Conservation (phyloP, 1,140 invertebrate genomes). For the Halyomorpha halys region DNA sequence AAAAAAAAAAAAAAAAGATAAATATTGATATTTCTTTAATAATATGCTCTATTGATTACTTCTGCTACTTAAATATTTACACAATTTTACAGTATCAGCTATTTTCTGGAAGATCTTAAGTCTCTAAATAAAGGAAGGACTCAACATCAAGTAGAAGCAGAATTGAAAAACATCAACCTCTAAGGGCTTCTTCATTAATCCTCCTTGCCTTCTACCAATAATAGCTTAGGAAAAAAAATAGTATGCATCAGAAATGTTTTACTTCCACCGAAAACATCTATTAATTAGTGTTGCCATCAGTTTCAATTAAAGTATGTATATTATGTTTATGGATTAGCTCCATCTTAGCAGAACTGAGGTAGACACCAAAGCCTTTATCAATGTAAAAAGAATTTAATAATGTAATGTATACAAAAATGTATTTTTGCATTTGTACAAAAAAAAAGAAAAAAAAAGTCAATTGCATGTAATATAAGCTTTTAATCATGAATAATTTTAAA, state of each 20-base stretch:
- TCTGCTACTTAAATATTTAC: slow-evolving; percentile 10
- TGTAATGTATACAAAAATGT: slow-evolving; percentile 16
- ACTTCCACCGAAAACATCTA: no score
- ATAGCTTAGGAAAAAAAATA: no score
- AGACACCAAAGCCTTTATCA: slow-evolving; percentile 11
- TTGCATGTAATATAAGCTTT: slow-evolving; percentile 27
- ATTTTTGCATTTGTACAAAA: slow-evolving; percentile 25
- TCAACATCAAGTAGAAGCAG: no score
- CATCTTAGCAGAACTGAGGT: not conserved
- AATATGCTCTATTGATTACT: no score
- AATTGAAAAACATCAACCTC: no score
- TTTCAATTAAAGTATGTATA: not conserved
- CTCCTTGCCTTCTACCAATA: no score
- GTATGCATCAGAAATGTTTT: no score
- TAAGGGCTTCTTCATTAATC: no score
- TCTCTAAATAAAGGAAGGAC: not conserved
- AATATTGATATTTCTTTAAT: no score
- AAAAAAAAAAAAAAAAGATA: no score
- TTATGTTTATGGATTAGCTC: slow-evolving; percentile 7
- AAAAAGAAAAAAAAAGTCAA: slow-evolving; percentile 20
- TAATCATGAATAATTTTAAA: slow-evolving; percentile 10
- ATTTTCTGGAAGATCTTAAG: slow-evolving; percentile 56
- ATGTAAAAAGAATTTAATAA: slow-evolving; percentile 21
- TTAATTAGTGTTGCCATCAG: no score
- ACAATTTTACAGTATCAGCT: slow-evolving; percentile 59